Percentiles rank a stretch among this genome's conserved stretches.
Evolutionary conservation across 1,140 invertebrate genomes (phyloP).

Genomic region (Trissolcus basalis): DNA sequence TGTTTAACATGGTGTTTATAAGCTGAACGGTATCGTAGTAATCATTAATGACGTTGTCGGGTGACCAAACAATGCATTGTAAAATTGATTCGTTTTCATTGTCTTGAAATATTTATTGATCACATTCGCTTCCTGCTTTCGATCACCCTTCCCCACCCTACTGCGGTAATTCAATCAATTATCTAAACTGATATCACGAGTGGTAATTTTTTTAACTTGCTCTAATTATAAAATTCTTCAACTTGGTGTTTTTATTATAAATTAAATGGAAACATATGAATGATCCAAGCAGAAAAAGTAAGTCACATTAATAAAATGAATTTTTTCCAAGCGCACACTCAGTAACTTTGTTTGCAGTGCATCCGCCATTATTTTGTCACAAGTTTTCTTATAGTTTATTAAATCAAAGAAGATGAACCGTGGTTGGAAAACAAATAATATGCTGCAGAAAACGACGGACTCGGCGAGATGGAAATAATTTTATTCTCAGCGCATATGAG

Average conservation of each 20-base stretch:
- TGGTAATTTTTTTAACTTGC: neutral
- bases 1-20: conserved; percentile 27
- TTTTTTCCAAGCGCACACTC: neutral
- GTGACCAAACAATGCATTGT: conserved; percentile 13
- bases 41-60: conserved; percentile 23
- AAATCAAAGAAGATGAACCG: conserved; percentile 49
- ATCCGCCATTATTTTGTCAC: conserved; percentile 9
- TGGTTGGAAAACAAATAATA: conserved; percentile 45
- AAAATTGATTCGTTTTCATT: conserved; percentile 23
- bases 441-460: conserved; percentile 31
- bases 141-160: conserved; percentile 10
- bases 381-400: conserved; percentile 38
- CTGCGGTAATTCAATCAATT: conserved; percentile 31
- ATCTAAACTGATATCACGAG: conserved; percentile 29
- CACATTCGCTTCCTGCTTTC: conserved; percentile 14
- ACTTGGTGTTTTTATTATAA: too few species aligned
- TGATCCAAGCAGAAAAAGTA: neutral
- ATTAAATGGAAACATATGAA: too few species aligned
- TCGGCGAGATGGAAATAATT: conserved; percentile 45
- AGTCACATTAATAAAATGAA: neutral
- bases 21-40: conserved; percentile 3
- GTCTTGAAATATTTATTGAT: conserved; percentile 27
- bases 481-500: conserved; percentile 46
- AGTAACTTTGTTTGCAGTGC: conserved; percentile 4
- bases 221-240: too few species aligned